phyloP scores from a whole-genome alignment of 2,113 vertebrate species.

The Sprattus sprattus region DNA sequence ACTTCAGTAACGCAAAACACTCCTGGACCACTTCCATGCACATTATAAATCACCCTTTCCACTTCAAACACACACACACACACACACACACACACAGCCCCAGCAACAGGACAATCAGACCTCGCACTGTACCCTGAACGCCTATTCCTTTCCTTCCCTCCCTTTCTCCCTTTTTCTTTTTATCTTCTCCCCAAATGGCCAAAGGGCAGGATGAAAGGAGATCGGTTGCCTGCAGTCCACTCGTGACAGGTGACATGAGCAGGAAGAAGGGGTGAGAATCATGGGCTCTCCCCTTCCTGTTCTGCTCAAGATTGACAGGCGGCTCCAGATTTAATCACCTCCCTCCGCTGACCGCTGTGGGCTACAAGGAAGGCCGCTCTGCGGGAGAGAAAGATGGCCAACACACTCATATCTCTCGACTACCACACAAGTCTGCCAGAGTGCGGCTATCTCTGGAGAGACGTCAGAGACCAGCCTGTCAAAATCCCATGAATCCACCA shows the following conservation, averaged over 20 bases:
- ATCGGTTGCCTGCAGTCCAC: neutral
- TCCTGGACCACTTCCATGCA: conserved; percentile 2
- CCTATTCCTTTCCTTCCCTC: neutral
- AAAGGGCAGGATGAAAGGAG: neutral
- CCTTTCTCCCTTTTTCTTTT: neutral
- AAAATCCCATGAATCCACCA: neutral
- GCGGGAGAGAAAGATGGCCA: neutral
- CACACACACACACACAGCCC: neutral
- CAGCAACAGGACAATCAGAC: neutral
- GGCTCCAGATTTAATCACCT: neutral
- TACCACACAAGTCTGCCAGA: neutral
- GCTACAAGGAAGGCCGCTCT: neutral
- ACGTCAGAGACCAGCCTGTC: neutral
- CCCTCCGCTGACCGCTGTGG: neutral
- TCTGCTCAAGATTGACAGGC: neutral
- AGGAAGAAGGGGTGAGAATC: conserved; percentile 14
- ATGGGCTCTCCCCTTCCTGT: neutral
- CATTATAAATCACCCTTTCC: conserved; percentile 16
- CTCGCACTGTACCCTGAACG: neutral
- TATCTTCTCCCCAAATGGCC: neutral
- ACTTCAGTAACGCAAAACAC: neutral
- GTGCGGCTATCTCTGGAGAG: neutral
- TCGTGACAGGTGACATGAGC: neutral
- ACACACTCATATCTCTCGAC: neutral
- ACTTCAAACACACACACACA: neutral